Evolutionary conservation across 1,140 invertebrate species (phyloP), one percentile per base, ranked within the genome.

Genomic region (Lerema accius): DNA sequence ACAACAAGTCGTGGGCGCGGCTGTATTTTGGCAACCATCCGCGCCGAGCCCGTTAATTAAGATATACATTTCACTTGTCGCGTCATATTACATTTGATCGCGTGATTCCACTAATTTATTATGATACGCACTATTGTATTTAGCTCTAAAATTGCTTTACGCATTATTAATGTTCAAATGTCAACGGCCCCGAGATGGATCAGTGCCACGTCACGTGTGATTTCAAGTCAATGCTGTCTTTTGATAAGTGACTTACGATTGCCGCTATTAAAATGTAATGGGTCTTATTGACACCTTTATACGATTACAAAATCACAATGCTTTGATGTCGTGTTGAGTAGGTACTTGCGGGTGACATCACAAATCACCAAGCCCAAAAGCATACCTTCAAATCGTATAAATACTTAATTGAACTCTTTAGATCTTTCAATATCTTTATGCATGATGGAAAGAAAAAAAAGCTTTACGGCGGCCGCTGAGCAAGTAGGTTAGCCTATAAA

Each of bases 21-120:
- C 55, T 23, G 48, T 65, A 28, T 69, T 69, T 59, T 71, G 68
- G 69, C 65, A 67, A 14, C 16, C 51, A 37, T 35, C 39, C 10
- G 32, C 23, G 50, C 40, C 58, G 45, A 66, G 13, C 59, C 49
- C 55, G 65, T 64, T 67, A 63, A 71, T 67, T 67, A 61, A 50
- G 66, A 56, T 65, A 48, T 60, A 71, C 61, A 67, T 63, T 63
- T 63, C 64, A 10, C 37, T 28, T 63, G 55, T 61, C 55, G 42
- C 26, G 10, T 58, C 63, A 49, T 50, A 67, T 60, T 28, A 63
- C 51, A 50, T 45, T 53, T 42, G 58, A 60, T 65, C 48, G 56
- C 46, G 46, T 43, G 48, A 59, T 65, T 49, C 15, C 26, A n/a
- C 17, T 45, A 37, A 46, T 58, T 46, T 58, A 46, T 58, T 46